These are phyloP conservation scores for Sanderia malayensis DNA, from an alignment of 30 jellyfish, hydroid and myxozoan genomes.

Conservation along the genomic window DNA sequence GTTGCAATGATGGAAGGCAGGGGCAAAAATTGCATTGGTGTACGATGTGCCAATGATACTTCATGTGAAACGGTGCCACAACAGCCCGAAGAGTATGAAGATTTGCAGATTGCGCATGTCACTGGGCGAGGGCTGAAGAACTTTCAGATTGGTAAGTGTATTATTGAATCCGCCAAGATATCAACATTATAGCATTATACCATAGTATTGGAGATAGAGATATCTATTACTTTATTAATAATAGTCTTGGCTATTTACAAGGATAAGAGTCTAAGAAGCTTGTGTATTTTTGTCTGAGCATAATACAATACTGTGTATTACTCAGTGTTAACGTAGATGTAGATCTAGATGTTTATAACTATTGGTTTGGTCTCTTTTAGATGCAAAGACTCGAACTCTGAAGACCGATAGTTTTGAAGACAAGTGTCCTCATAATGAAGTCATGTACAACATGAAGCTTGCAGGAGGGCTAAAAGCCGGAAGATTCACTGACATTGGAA, in stretches of 20 bases:
- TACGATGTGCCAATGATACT: conserved; percentile 83
- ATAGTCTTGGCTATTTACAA: no score
- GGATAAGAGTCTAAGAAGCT: no score
- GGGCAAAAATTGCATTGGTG: conserved; percentile 82
- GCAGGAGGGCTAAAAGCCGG: conserved; percentile 99
- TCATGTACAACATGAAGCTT: conserved; percentile 88
- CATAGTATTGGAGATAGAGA: no score
- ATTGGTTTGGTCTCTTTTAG: conserved; percentile 39
- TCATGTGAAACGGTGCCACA: conserved; percentile 95
- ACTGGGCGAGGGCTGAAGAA: conserved; percentile 74
- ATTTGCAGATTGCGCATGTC: conserved; percentile 89
- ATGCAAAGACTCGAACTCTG: conserved; percentile 61
- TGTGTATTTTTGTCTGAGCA: no score
- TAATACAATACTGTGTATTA: no score
- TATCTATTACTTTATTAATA: no score
- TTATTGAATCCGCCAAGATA: no score
- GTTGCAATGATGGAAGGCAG: conserved; percentile 93
- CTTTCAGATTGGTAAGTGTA: conserved; percentile 76
- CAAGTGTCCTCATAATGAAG: conserved; percentile 92
- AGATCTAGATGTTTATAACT: no score
- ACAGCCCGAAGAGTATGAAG: conserved; percentile 71
- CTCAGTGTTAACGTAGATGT: no score
- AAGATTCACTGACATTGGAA: conserved; percentile 92
- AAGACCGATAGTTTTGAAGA: conserved; percentile 75
- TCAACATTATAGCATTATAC: no score